Evolutionary conservation across 2,113 vertebrate genomes (phyloP), one percentile per base, ranked within the genome.

Genomic region (Syngnathus floridae): DNA sequence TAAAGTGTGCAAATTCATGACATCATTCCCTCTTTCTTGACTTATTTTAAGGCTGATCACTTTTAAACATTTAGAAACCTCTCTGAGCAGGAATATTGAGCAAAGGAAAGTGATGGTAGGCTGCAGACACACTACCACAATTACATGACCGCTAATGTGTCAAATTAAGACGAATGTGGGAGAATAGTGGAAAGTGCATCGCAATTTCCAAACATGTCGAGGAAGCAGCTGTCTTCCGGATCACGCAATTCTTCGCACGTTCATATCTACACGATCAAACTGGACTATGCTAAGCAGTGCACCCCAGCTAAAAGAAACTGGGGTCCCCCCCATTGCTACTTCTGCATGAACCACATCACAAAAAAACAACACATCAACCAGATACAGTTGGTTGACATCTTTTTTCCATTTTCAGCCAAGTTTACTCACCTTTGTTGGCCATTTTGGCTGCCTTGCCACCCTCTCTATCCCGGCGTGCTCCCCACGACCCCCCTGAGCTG

Each of bases 381-480:
- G 48, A 49, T 73, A 67, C 36, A 35, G 3, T 16, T 37, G 59
- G 5, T 2, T 41, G 5, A 7, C 59, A 35, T 14, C 43, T 22
- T 5, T 36, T 16, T 14, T 26, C 43, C 14, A 35, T 66, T 64
- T n/a, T 48, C 69, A 52, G n/a, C 16, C 4, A 55, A 31, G 0
- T 45, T 70, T 87, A 35, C 40, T 90, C 82, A 91, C 90, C 90
- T 91, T 90, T 90, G 77, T 79, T 87, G 79, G 84, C 76, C 90
- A 91, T 92, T 76, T 84, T 84, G 60, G 62, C 71, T 40, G 64
- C 64, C 71, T 82, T 52, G 55, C 70, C 17, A 40, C 68, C 63
- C 69, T 67, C 65, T 69, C 69, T 67, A 83, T 59, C 70, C 64
- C 55, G 21, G 70, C 71, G 73, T 48, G 65, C 65, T 80, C 74